Base-by-base conservation (phyloP, 2,888 invertebrate genomes). In the Pristionchus entomophagus region DNA sequence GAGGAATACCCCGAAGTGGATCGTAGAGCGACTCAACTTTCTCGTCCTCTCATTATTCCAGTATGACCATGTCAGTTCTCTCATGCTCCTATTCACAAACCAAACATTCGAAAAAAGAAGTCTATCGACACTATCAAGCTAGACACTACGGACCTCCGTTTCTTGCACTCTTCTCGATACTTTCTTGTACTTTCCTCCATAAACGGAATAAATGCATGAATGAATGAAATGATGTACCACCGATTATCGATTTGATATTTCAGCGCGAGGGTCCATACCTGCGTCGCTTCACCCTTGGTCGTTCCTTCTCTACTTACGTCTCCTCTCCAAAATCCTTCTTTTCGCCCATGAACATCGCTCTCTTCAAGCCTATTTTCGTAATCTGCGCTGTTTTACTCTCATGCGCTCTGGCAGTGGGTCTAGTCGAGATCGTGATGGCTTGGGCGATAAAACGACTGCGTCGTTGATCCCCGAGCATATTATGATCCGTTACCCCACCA, bases 231-330 rank as follows among this genome's bases (percentile, higher is more conserved):
- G n/a, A n/a, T n/a, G n/a, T n/a, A n/a, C n/a, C n/a, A n/a, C n/a
- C n/a, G n/a, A n/a, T n/a, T n/a, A n/a, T n/a, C n/a, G n/a, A n/a
- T n/a, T n/a, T n/a, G n/a, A n/a, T n/a, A 38, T 38, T 69, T 38
- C 69, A 69, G 69, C 38, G 69, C 38, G 69, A 69, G 38, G 69
- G 69, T 38, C 35, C 38, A 8, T 38, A 22, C 22, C 69, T 69
- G 19, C 69, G 69, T 69, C 69, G 69, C 5, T 69, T 69, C 69
- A 69, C 69, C 17, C 69, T 69, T 22, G 69, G 69, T 10, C 69
- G 69, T 69, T 69, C 69, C 38, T 69, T 69, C 69, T 17, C 38
- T 22, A n/a, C 35, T 10, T 35, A 35, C 38, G 38, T 12, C 6
- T 19, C 38, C 12, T 19, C 69, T 35, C 69, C 69, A 19, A 69